Base-by-base conservation (phyloP, 2,113 vertebrate genomes). In the Cichladusa arquata region DNA sequence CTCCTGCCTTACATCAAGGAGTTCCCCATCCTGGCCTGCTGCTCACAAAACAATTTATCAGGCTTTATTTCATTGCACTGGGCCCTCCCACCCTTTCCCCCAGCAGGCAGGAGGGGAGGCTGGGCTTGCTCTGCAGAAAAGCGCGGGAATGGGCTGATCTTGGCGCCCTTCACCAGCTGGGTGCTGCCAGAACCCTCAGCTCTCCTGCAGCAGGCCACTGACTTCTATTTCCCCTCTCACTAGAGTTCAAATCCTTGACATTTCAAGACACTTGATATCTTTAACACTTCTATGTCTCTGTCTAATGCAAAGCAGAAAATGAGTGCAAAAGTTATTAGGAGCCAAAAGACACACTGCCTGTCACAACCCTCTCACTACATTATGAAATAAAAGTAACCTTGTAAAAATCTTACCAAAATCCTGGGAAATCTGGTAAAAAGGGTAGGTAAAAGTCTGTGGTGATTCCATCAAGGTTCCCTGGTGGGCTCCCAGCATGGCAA, bases 61-160 rank as follows among this genome's bases (percentile, higher is more conserved):
- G 70, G n/a, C 66, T 42, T 50, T 53, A 77, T 45, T 92, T 65
- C 5, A 12, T 12, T 0, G 2, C 40, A 29, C 8, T 33, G 28
- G n/a, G n/a, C n/a, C n/a, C n/a, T n/a, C n/a, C n/a, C n/a, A n/a
- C n/a, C n/a, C n/a, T n/a, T n/a, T n/a, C n/a, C n/a, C n/a, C n/a
- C n/a, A n/a, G n/a, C n/a, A n/a, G n/a, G n/a, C n/a, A n/a, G n/a
- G 7, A 20, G 62, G 38, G 3, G 14, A 85, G 48, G 33, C 0
- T 9, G 42, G 54, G 54, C 56, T 62, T 7, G 34, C 65, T 33
- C 72, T 4, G 3, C 47, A 40, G 48, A 47, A 33, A 50, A 70
- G 80, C 0, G 2, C 0, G 1, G 0, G 0, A 44, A 31, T 0
- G 11, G 31, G 69, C 60, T 42, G 51, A 3, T 48, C 73, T 18